Evolutionary conservation across 2,888 invertebrate genomes (phyloP), one percentile per base, ranked within the genome.

Genomic region (Isoperla grammatica): DNA sequence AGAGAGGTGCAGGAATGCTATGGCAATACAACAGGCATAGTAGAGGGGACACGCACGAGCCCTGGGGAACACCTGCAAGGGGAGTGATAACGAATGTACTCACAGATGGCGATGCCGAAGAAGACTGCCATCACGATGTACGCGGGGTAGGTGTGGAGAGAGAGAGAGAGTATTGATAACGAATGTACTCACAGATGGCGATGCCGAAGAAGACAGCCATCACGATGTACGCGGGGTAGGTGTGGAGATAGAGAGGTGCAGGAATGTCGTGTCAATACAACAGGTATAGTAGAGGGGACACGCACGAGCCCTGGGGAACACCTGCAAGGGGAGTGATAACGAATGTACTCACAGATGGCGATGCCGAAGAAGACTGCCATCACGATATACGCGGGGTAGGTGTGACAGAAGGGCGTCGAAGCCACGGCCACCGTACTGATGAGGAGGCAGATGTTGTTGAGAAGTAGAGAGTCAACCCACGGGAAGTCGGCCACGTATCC

Each of bases 401-500:
- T 80, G 63, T 79, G 75, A 74, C 95, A 95, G 71, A 95, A 85
- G 0, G 96, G 96, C 37, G 88, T 90, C 59, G 87, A 70, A 6
- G 88, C 83, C 9, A 95, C 92, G 12, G 88, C 83, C 67, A 95
- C 74, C 63, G 97, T 97, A 49, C 93, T 92, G 64, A 95, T 80
- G 59, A 95, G 82, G 60, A 99, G 82, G 71, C 96, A 95, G 63
- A 92, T 77, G 71, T 97, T 98, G 76, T 97, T 97, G 69, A 99
- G 85, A 69, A 95, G 77, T 15, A 98, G 78, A 0, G 97, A 90
- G 75, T 96, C 90, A 68, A 97, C 92, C 79, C 86, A 85, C 1
- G 91, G 90, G 72, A 95, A 90, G 79, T 94, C 91, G 0, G 95
- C 93, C 39, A 96, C 84, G 78, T 87, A 90, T 22, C 95, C 96